Evolutionary conservation across 2,888 invertebrate species (phyloP).

Genomic region (Esperia sulphurella): DNA sequence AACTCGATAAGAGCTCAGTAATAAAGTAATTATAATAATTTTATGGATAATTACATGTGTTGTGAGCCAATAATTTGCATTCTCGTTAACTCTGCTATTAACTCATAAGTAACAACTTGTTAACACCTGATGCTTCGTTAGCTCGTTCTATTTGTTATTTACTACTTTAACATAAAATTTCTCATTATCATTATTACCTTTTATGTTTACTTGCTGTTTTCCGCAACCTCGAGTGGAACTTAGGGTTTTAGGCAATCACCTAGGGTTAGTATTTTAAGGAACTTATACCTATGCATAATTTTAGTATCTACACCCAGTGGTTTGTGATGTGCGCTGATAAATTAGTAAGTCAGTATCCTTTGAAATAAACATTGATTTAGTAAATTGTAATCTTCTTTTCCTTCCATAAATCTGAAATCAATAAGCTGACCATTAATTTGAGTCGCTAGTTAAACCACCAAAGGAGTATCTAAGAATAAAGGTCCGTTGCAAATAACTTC

Average conservation of each 20-base stretch:
- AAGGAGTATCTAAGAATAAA: conserved; percentile 4
- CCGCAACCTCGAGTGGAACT: no score
- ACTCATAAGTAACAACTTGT: background rate
- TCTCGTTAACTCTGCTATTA: conserved; percentile 13
- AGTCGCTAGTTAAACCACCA: conserved; percentile 5
- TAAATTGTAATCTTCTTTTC: conserved; percentile 3
- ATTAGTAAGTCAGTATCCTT: no score
- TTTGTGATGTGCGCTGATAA: no score
- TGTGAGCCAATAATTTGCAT: conserved; percentile 14
- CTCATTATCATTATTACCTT: no score
- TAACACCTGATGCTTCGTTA: background rate
- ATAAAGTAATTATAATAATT: conserved; percentile 18
- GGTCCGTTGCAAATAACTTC: conserved; percentile 10
- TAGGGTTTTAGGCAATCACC: no score
- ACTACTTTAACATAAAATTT: no score
- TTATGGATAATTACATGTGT: conserved; percentile 11
- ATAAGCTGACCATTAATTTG: conserved; percentile 4
- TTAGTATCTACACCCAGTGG: no score
- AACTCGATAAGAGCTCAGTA: conserved; percentile 23
- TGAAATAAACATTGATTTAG: conserved; percentile 6
- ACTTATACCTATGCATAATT: no score
- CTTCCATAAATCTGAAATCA: conserved; percentile 2
- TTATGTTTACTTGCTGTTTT: no score
- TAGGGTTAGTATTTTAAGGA: no score
- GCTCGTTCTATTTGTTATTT: no score